Base-by-base conservation (phyloP, 2,113 vertebrate species). In the Cariama cristata region DNA sequence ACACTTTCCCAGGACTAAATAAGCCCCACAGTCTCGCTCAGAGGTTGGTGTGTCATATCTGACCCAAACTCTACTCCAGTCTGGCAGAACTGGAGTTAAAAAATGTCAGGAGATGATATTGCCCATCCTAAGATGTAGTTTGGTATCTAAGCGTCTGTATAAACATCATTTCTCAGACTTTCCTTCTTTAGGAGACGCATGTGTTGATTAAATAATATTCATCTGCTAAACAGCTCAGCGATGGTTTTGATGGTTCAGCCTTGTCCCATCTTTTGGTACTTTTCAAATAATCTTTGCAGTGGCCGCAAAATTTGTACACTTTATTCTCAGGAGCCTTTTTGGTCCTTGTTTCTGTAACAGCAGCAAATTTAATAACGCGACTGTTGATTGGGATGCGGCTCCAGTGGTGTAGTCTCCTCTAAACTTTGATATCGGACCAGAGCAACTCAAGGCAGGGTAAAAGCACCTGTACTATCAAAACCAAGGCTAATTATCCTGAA, bases 381-480 rank as follows among this genome's bases (percentile, higher is more conserved):
- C 33, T 45, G 21, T 35, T 9, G 0, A 5, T 27, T 3, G 8
- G 47, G 32, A 23, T 1, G 7, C 8, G 6, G 32, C 33, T 63
- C 58, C 22, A 1, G 50, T 22, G 26, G 6, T 9, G 19, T 19
- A 7, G 27, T 19, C n/a, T 27, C 40, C 74, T 62, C 33, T 22
- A 9, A 23, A 53, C 33, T n/a, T 47, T 3, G 11, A 9, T 30
- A 6, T 6, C 8, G 2, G 18, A 33, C 7, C 49, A 4, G 28
- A 38, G 49, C 42, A 14, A 40, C 33, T 45, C 45, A 14, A 30
- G 33, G 35, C 35, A 9, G 45, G 66, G 32, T 30, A 23, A 26
- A 79, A 62, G 7, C 4, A 0, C 26, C 8, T 24, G 32, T 9
- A 6, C 55, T 33, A 6, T 3, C 45, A 10, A 71, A 71, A 33